These are phyloP conservation scores for Manis crassicaudata DNA, from an alignment of 2,797 vertebrate species.

Conservation along the genomic window DNA sequence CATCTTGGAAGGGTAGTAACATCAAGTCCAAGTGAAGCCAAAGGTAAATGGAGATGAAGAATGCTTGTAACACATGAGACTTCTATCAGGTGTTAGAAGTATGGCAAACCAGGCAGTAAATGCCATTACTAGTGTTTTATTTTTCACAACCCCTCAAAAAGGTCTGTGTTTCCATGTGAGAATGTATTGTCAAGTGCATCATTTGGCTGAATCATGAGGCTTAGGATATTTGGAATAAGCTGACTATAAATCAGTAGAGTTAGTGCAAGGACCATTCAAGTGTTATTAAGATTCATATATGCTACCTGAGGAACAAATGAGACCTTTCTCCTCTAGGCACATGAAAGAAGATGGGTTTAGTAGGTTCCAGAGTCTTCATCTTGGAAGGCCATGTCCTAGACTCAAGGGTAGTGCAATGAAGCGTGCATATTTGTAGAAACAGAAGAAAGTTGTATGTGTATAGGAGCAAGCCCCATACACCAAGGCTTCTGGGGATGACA, in stretches of 20 bases:
- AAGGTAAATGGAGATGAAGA: neutral
- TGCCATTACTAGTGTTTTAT: neutral
- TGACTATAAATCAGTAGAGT: neutral
- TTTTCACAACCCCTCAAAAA: neutral
- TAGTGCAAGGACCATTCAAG: neutral
- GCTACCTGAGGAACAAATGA: neutral
- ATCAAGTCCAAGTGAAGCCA: neutral
- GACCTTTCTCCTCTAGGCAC: neutral
- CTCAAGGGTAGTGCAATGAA: neutral
- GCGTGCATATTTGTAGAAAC: accelerated
- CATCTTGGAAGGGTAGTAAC: neutral
- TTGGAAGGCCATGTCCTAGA: neutral
- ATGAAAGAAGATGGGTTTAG: neutral
- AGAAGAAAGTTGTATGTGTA: neutral
- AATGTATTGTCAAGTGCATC: neutral
- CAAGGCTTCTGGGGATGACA: neutral
- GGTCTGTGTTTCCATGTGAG: neutral
- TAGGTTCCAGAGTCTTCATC: neutral
- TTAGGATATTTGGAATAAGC: neutral
- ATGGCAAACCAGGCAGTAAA: neutral
- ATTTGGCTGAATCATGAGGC: neutral
- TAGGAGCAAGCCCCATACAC: neutral
- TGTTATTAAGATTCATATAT: neutral
- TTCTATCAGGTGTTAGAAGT: neutral
- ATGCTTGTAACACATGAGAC: neutral